Evolutionary conservation across 2,888 invertebrate species (phyloP), one percentile per base, ranked within the genome.

Genomic region (Troilus luridus): DNA sequence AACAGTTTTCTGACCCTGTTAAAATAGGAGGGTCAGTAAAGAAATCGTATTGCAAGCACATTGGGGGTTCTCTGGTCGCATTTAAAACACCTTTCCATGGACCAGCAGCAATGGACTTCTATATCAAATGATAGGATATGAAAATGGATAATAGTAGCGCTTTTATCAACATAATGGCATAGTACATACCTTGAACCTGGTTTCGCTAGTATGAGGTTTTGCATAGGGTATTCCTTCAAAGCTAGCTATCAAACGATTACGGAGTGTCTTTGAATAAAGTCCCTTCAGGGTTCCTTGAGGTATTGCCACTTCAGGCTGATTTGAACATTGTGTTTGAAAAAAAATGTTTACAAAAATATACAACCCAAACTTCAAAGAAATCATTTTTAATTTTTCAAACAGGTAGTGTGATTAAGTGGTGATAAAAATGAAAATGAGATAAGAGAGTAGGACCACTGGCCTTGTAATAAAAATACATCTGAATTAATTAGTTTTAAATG

Each of bases 201-300:
- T 54, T 24, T 88, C n/a, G 0, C 62, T 27, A 21, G 19, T 60
- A 24, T 27, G 60, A 11, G 88, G 88, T 54, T 88, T 88, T 41
- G 60, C 88, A 64, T 7, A 88, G 11, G 88, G 88, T 62, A 88
- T 88, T 62, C 88, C 88, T 64, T 62, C 60, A 60, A 88, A 88
- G 54, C 27, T 62, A n/a, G 64, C 64, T 14, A 88, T 62, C 21
- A 12, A 58, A 1, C 60, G 19, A n/a, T 62, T 88, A 41, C 62
- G 60, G 60, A 88, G 10, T 59, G 88, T 88, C 41, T 88, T 88
- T 21, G 12, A 11, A 24, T 88, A 88, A 14, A 21, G 21, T 60
- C 88, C 88, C 64, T 58, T 60, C 5, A 88, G 88, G 54, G 27
- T 60, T n/a, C 88, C 88, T 64, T 88, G 88, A n/a, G 7, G 0